These are phyloP conservation scores for Lithophane leautieri DNA, from an alignment of 2,888 invertebrate genomes.

Conservation along the genomic window DNA sequence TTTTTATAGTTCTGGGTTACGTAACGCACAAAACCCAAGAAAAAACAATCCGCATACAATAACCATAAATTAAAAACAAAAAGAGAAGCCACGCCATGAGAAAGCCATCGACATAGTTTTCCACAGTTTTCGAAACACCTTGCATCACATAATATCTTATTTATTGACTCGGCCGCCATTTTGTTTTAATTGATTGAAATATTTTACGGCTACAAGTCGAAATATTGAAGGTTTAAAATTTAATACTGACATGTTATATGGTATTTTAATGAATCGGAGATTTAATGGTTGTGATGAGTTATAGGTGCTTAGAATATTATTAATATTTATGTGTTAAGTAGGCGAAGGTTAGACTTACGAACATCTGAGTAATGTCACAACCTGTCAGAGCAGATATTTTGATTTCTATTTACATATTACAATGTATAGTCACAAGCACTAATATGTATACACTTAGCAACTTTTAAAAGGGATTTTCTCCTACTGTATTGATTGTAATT, in stretches of 20 bases:
- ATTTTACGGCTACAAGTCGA: conserved; percentile 46
- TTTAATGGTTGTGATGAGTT: conserved; percentile 55
- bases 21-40: conserved; percentile 25
- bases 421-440: no score
- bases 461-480: no score
- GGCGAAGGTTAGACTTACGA: conserved; percentile 14
- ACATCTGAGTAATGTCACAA: not conserved
- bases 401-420: no score
- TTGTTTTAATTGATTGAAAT: conserved; percentile 55
- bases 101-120: conserved; percentile 56
- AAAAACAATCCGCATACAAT: conserved; percentile 37
- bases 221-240: conserved; percentile 58
- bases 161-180: conserved; percentile 48
- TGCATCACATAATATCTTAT: conserved; percentile 38
- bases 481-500: no score
- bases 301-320: conserved; percentile 38
- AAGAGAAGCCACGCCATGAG: conserved; percentile 56
- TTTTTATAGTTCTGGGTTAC: conserved; percentile 24
- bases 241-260: conserved; percentile 52
- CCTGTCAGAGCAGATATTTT: no score
- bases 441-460: no score
- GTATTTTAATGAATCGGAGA: conserved; percentile 63
- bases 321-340: conserved; percentile 43
- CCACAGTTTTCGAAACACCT: conserved; percentile 53
- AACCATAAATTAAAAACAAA: conserved; percentile 44